These are phyloP conservation scores for Athene cunicularia DNA, from an alignment of 2,113 vertebrate genomes.

Conservation along the genomic window DNA sequence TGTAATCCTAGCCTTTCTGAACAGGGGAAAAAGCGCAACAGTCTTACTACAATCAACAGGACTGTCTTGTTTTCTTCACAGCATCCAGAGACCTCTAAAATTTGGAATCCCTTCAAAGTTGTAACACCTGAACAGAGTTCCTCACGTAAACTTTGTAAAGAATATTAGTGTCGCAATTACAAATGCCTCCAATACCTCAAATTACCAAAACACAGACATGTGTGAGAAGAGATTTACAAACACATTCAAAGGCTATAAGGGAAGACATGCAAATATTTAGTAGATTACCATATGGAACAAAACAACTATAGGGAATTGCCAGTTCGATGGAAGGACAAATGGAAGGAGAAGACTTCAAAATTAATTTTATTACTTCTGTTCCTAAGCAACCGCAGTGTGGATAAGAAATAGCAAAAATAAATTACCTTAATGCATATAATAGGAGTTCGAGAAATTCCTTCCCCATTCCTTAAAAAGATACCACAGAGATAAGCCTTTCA, in stretches of 20 bases:
- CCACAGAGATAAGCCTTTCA: neutral
- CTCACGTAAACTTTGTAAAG: neutral
- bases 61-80: neutral
- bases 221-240: neutral
- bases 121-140: neutral
- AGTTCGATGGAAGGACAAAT: neutral
- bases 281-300: neutral
- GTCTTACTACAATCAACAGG: neutral
- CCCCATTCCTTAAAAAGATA: neutral
- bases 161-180: neutral
- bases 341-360: neutral
- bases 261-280: slow-evolving; percentile 26
- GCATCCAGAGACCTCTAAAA: neutral
- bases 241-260: neutral
- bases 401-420: neutral
- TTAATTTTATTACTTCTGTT: neutral
- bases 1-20: neutral
- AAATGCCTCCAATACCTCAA: neutral
- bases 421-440: neutral
- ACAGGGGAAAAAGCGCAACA: neutral
- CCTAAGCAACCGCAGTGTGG: neutral
- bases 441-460: neutral
- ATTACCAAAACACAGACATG: neutral
- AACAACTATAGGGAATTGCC: neutral
- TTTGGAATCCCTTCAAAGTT: neutral